Evolutionary conservation across 1,140 invertebrate genomes (phyloP), one percentile per base, ranked within the genome.

Genomic region (Rhizoglyphus robini): DNA sequence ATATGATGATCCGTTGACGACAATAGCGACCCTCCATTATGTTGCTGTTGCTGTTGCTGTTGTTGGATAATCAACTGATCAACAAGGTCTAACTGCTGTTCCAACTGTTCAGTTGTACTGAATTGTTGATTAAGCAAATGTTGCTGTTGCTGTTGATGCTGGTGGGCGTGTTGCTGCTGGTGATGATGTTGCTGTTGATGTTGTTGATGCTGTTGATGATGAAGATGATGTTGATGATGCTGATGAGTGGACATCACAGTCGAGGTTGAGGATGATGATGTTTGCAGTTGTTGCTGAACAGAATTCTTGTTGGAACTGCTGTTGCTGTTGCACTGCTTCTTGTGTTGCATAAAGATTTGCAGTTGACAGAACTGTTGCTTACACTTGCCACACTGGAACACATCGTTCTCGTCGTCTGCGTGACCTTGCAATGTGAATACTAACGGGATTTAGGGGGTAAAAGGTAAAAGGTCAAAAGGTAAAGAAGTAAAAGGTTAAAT

Each of bases 371-470:
- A 85, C 70, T 83, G 80, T 67, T 79, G 82, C 71, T 83, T 83
- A 71, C 83, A 85, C 73, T 82, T 83, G 3, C 83, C 83, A 76
- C 83, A 85, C 68, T 83, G 82, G 70, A 84, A 84, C 46, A 84
- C 74, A 73, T 84, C 83, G 57, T 82, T 81, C 54, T 84, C 83
- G 70, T 83, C 81, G 62, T 49, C 51, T 30, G 23, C 18, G 25
- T 64, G 36, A 27, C 20, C 31, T 2, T 30, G 25, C 2, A 59
- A 34, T 38, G 23, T 27, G 18, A 25, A 31, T 59, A 59, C 15
- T 18, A 31, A 5, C n/a, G 57, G 11, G 15, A 31, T 27, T 54
- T 54, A 27, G 23, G 23, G 8, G 11, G 23, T 27, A n/a, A 11
- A 54, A n/a, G n/a, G n/a, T n/a, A n/a, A n/a, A n/a, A n/a, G n/a